These are phyloP conservation scores for Ceratitis capitata DNA, from an alignment of 1,140 invertebrate species.

Conservation along the genomic window DNA sequence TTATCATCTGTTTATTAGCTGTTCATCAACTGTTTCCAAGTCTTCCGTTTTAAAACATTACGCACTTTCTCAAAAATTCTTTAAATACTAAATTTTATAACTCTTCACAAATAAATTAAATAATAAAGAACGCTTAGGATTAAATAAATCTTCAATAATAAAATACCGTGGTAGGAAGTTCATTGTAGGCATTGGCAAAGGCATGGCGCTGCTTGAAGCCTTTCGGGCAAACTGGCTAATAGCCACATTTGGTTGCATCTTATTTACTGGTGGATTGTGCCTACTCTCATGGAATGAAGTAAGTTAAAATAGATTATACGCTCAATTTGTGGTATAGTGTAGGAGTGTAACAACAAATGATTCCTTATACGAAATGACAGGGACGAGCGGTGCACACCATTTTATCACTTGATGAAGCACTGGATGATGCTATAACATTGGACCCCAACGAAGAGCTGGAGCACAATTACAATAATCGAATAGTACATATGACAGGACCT, in stretches of 20 bases:
- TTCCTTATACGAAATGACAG: constrained; percentile 62
- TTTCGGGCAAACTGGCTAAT: constrained; percentile 73
- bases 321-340: background rate
- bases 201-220: constrained; percentile 68
- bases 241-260: constrained; percentile 70
- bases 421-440: constrained; percentile 70
- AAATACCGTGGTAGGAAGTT: too few species aligned
- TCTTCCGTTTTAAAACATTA: background rate
- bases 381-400: constrained; percentile 76
- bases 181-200: too few species aligned
- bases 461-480: constrained; percentile 75
- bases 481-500: constrained; percentile 80
- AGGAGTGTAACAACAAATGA: background rate
- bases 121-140: too few species aligned
- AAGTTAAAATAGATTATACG: constrained; percentile 41
- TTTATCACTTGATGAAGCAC: constrained; percentile 76
- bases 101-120: too few species aligned
- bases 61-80: background rate
- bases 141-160: too few species aligned
- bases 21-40: too few species aligned
- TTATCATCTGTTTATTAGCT: background rate
- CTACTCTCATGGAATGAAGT: constrained; percentile 82
- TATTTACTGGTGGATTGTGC: constrained; percentile 70
- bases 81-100: too few species aligned
- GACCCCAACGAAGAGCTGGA: constrained; percentile 69